These are phyloP conservation scores for Tragulus kanchil DNA, from an alignment of 2,113 vertebrate genomes.

Conservation along the genomic window DNA sequence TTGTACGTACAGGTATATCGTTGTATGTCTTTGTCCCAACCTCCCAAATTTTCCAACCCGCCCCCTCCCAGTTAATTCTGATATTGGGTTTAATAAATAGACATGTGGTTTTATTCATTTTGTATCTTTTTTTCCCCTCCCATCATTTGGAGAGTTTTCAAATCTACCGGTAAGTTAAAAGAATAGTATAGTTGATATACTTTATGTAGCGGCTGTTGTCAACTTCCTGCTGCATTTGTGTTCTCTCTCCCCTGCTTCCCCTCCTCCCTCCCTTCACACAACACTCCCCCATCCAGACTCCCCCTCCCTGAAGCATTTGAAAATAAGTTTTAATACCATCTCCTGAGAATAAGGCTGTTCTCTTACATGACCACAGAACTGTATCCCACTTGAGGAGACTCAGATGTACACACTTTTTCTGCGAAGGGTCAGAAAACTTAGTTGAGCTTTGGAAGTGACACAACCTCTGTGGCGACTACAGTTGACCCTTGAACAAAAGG, in stretches of 20 bases:
- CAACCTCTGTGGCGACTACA: background rate
- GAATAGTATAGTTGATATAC: background rate
- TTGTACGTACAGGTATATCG: no score
- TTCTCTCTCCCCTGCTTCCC: background rate
- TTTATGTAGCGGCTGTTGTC: background rate
- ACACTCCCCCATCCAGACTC: background rate
- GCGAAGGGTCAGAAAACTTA: background rate
- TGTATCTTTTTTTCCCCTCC: background rate
- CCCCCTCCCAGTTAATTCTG: background rate
- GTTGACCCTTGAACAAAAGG: background rate
- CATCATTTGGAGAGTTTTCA: constrained; percentile 7
- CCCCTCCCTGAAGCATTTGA: background rate
- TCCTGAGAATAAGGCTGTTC: background rate
- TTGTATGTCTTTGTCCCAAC: no score
- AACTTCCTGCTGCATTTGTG: background rate
- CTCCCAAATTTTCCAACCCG: no score
- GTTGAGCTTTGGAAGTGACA: background rate
- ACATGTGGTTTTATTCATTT: background rate
- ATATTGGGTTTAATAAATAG: background rate
- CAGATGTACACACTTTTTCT: background rate
- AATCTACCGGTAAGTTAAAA: background rate
- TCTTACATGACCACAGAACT: background rate
- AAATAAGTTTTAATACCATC: background rate
- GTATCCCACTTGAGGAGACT: background rate
- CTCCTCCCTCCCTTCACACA: background rate